Percentiles rank a stretch among this genome's conserved stretches.
Evolutionary conservation across 2,797 vertebrate species (phyloP).

Genomic region (Thripadectes ignobilis): DNA sequence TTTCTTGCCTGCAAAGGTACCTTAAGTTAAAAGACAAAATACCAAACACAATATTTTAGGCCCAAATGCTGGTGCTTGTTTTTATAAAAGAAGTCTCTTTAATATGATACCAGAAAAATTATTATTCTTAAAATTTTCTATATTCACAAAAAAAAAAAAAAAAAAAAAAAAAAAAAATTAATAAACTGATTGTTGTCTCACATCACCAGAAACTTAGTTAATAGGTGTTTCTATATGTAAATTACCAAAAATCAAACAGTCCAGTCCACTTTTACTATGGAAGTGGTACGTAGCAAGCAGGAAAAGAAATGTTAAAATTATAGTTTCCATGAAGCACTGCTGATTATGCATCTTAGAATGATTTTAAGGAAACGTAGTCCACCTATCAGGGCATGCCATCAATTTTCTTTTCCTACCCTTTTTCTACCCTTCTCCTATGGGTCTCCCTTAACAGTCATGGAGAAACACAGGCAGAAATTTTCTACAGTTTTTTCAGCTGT

Average conservation of each 20-base stretch:
- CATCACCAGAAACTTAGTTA: background rate
- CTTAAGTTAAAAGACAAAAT: conserved; percentile 24
- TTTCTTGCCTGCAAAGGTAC: conserved; percentile 16
- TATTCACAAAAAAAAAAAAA: background rate
- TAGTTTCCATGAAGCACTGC: background rate
- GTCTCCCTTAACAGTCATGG: background rate
- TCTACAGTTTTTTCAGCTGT: background rate
- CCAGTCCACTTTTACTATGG: background rate
- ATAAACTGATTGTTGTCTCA: background rate
- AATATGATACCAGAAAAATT: background rate
- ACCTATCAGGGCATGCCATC: background rate
- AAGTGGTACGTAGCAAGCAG: background rate
- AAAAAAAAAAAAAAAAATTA: background rate
- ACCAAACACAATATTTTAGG: background rate
- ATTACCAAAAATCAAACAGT: background rate
- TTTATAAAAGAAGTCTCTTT: background rate
- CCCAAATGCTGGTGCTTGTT: background rate
- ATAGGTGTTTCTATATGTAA: background rate
- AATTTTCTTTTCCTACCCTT: background rate
- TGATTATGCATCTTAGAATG: background rate
- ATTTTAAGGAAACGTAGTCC: background rate
- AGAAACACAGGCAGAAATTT: background rate
- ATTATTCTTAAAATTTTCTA: background rate
- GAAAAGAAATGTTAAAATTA: background rate
- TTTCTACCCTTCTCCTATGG: background rate